A percentile compares a stretch with the other conserved stretches of the same genome.
These are phyloP conservation scores for Abramis brama DNA, from an alignment of 2,113 vertebrate genomes.

Conservation along the genomic window DNA sequence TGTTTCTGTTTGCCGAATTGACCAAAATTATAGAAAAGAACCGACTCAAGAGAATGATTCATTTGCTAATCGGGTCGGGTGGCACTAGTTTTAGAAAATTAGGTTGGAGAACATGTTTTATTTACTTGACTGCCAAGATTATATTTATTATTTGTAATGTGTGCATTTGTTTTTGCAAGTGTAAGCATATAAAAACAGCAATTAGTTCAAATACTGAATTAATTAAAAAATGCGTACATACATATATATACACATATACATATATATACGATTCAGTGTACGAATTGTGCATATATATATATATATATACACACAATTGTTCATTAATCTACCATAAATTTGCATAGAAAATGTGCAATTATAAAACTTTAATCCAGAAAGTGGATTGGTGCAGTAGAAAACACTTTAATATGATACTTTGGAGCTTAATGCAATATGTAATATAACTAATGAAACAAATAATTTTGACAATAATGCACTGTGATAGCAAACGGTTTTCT, in stretches of 20 bases:
- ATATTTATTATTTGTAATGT: neutral
- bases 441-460: neutral
- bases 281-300: no score
- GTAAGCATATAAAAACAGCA: neutral
- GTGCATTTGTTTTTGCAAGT: neutral
- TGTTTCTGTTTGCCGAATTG: neutral
- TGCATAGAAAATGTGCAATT: neutral
- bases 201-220: neutral
- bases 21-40: neutral
- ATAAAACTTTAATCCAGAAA: constrained; percentile 9
- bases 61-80: neutral
- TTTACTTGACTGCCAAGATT: neutral
- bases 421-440: neutral
- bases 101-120: neutral
- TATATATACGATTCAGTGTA: no score
- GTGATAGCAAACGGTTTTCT: neutral
- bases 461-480: neutral
- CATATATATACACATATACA: no score
- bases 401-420: neutral
- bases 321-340: neutral
- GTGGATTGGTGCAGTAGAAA: neutral
- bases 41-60: neutral
- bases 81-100: neutral
- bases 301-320: neutral
- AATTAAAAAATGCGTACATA: no score